A percentile compares a stretch with the other conserved stretches of the same genome.
phyloP scores from a whole-genome alignment of 2,797 vertebrate species.

The Bradypus variegatus region DNA sequence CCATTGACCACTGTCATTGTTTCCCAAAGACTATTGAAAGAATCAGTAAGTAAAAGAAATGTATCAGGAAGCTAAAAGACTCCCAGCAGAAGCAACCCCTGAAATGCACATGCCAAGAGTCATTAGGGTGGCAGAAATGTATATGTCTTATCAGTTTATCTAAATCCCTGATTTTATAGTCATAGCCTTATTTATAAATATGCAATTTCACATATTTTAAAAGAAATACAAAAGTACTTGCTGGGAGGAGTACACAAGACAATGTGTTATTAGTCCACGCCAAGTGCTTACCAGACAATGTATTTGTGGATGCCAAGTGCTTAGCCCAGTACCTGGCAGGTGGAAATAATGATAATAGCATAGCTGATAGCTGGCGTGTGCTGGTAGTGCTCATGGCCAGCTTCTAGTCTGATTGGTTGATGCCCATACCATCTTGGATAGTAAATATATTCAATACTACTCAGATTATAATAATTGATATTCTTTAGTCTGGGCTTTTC shows the following conservation, averaged over 20 bases:
- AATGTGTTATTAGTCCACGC: background rate
- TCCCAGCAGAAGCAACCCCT: background rate
- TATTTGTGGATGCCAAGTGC: background rate
- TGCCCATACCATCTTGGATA: background rate
- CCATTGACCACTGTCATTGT: background rate
- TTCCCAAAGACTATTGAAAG: background rate
- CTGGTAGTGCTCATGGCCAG: background rate
- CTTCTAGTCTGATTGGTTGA: background rate
- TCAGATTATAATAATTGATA: background rate
- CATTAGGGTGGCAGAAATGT: background rate
- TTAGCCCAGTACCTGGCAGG: background rate
- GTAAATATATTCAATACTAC: slow-evolving; percentile 8
- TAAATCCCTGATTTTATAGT: background rate
- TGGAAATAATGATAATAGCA: background rate
- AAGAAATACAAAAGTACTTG: background rate
- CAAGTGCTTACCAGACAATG: background rate
- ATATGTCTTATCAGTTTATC: background rate
- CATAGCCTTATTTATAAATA: background rate
- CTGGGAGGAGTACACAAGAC: slow-evolving; percentile 1
- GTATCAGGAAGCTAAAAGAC: background rate
- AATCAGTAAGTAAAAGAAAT: background rate
- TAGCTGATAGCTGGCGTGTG: background rate
- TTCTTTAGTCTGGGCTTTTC: background rate
- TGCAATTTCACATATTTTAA: background rate
- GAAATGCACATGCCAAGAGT: background rate